Conservation (phyloP, 2,797 vertebrate genomes). For the Fundulus diaphanus region DNA sequence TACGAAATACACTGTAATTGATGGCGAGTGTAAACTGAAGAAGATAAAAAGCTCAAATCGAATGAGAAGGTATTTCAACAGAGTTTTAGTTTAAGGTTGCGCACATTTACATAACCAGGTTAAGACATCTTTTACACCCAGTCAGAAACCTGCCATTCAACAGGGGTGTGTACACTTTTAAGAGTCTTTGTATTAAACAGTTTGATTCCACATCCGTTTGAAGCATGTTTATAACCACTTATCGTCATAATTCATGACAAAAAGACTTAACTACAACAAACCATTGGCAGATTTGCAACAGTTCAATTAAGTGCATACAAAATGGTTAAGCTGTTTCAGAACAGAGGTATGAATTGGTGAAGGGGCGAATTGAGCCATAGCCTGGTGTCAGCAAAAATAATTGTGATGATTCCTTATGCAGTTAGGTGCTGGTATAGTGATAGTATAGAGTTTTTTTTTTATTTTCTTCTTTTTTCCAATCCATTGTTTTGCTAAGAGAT, state of each 20-base stretch:
- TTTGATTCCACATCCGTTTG: neutral
- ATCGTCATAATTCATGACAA: neutral
- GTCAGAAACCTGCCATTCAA: neutral
- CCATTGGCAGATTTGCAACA: neutral
- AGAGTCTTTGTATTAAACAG: constrained; percentile 1
- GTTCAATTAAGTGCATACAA: neutral
- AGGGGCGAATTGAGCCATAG: neutral
- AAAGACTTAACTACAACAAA: neutral
- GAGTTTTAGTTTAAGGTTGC: neutral
- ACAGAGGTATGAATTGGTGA: neutral
- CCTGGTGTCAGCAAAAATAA: constrained; percentile 54
- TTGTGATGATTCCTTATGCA: constrained; percentile 68
- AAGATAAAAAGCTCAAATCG: neutral
- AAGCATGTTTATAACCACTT: neutral
- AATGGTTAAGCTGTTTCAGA: neutral
- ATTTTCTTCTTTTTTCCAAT: constrained; percentile 64
- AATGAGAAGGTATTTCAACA: too few relatives aligned
- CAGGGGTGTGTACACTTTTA: neutral
- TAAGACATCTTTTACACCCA: neutral
- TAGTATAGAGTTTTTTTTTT: constrained; percentile 67
- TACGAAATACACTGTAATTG: neutral
- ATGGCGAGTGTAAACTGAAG: neutral
- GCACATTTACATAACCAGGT: neutral
- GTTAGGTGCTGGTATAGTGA: constrained; percentile 75
- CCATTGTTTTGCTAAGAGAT: constrained; percentile 82